Base-by-base conservation (phyloP, 2,113 vertebrate species). In the Holacanthus passer region DNA sequence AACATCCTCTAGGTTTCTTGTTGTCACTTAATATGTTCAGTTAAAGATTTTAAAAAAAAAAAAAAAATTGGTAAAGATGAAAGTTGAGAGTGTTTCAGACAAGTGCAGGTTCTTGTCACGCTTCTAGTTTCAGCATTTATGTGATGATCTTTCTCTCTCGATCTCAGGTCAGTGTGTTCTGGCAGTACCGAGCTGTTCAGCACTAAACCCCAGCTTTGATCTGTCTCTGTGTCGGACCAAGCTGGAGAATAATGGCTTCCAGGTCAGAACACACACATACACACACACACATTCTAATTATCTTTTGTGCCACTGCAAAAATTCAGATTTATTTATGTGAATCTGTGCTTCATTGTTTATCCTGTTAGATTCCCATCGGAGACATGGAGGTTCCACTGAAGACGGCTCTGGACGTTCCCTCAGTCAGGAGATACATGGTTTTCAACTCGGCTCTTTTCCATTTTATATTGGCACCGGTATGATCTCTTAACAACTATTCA, bases 361-460 rank as follows among this genome's bases (percentile, higher is more conserved):
- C 27, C 24, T 66, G 20, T 79, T 63, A 96, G 95, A 90, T 96
- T 78, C 94, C 95, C 20, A 45, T 59, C 3, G 19, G 41, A 9
- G 94, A 96, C 67, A 81, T 96, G 85, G 95, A 95, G 72, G 67
- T 8, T 22, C 93, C 94, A 0, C 85, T 96, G 20, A 90, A 58
- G 41, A 77, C 48, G 19, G 95, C 93, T 8, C 85, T 96, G 71
- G 93, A 93, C 4, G 43, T 81, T 39, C 85, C 94, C 3, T 88
- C 94, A 13, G 89, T 96, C 68, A 93, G 82, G 63, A 90, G 95
- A 93, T 96, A 90, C 88, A 83, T 96, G 81, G 86, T 95, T 73
- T 95, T 96, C 75, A 95, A 96, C 87, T 95, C 95, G 0, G 87
- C 93, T 32, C 32, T 92, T 43, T 95, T 95, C 84, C 91, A 95